Evolutionary conservation across 2,888 invertebrate genomes (phyloP).

Genomic region (Drosophila vallismaia): DNA sequence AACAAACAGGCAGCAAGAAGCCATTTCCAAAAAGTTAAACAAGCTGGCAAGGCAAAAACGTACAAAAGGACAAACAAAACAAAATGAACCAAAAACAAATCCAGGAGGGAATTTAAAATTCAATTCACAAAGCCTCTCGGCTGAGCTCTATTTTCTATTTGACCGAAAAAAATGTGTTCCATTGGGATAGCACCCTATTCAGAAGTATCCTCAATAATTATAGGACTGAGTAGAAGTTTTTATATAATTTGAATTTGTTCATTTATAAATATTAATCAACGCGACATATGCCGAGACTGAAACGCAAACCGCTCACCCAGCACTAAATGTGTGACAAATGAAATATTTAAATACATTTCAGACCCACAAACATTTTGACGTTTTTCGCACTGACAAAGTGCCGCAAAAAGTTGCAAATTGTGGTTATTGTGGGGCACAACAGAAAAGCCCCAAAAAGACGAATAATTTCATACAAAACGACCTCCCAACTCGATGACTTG

Average conservation of each 20-base stretch:
- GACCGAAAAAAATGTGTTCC: neutral
- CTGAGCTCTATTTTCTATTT: constrained; percentile 1
- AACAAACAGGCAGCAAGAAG: constrained; percentile 48
- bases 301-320: constrained; percentile 18
- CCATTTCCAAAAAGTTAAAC: constrained; percentile 31
- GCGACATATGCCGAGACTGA: constrained; percentile 10
- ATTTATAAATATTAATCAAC: constrained; percentile 33
- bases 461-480: constrained; percentile 56
- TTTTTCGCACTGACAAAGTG: constrained; percentile 72
- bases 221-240: neutral
- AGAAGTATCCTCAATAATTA: neutral
- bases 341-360: constrained; percentile 73
- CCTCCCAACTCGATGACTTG: constrained; percentile 61
- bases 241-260: neutral
- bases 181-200: neutral
- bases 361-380: constrained; percentile 74
- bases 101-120: constrained; percentile 58
- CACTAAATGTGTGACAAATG: constrained; percentile 66
- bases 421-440: constrained; percentile 71
- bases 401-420: constrained; percentile 79
- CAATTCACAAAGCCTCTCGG: constrained; percentile 29
- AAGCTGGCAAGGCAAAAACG: constrained; percentile 47
- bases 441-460: constrained; percentile 49
- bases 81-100: constrained; percentile 20
- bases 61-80: constrained; percentile 35